Percentiles rank a stretch among this genome's conserved stretches.
Evolutionary conservation across 2,888 invertebrate species (phyloP).

Genomic region (Sminthurinus aureus): DNA sequence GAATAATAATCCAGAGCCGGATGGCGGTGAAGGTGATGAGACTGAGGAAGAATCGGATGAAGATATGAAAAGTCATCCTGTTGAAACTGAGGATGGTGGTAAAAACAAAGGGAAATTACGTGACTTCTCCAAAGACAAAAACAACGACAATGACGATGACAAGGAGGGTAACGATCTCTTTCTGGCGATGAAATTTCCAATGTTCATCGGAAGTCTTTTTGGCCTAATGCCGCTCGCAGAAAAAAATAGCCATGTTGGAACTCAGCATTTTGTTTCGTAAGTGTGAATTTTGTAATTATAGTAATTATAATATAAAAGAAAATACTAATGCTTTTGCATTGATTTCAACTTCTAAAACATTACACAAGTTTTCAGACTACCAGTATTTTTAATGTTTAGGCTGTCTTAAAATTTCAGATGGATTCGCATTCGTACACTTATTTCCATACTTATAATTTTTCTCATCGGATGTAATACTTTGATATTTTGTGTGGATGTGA

Average conservation of each 20-base stretch:
- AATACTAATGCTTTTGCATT: too few species aligned
- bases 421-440: slow-evolving; percentile 46
- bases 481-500: slow-evolving; percentile 46
- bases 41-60: not conserved
- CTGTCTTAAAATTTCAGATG: too few species aligned
- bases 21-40: not conserved
- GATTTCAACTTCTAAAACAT: too few species aligned
- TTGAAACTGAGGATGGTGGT: not conserved
- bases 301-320: too few species aligned
- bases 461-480: slow-evolving; percentile 44
- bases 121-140: not conserved
- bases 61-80: not conserved
- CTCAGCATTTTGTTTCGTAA: too few species aligned
- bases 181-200: not conserved
- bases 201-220: not conserved
- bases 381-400: too few species aligned
- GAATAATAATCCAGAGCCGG: slow-evolving; percentile 9
- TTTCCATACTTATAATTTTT: slow-evolving; percentile 40
- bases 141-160: not conserved
- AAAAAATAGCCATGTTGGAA: not conserved
- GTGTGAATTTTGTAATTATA: too few species aligned
- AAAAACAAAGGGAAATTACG: too few species aligned
- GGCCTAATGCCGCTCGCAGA: not conserved
- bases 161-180: not conserved
- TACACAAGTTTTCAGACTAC: too few species aligned